phyloP scores from a whole-genome alignment of 92 coral and sea anemone species.

The Ricordea florida region DNA sequence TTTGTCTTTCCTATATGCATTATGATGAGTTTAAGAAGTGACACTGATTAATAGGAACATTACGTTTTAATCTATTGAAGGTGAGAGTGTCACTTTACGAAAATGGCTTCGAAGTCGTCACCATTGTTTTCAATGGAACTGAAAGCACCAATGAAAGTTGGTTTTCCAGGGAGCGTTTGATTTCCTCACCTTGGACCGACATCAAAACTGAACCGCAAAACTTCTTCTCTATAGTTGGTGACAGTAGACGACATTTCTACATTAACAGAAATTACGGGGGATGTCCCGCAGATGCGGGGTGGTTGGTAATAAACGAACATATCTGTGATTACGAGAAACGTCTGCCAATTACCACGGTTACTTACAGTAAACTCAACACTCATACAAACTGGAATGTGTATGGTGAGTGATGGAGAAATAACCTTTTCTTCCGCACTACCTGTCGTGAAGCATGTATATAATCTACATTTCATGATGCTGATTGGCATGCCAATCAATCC shows the following conservation, averaged over 20 bases:
- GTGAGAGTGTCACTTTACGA: conserved; percentile 43
- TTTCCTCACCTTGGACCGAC: conserved; percentile 46
- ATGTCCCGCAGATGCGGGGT: conserved; percentile 30
- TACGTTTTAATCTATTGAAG: too few species aligned
- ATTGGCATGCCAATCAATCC: too few species aligned
- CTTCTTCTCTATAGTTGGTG: conserved; percentile 19
- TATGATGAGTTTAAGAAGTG: too few species aligned
- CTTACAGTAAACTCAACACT: conserved; percentile 15
- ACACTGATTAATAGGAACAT: too few species aligned
- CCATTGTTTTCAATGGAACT: conserved; percentile 40
- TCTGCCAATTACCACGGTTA: background rate
- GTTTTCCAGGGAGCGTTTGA: conserved; percentile 15
- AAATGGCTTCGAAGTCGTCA: background rate
- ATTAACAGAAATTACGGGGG: conserved; percentile 42
- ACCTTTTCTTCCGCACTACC: too few species aligned
- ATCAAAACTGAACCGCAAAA: conserved; percentile 24
- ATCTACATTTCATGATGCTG: too few species aligned
- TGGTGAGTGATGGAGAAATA: background rate
- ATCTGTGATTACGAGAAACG: conserved; percentile 26
- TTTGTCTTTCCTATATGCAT: too few species aligned
- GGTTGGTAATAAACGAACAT: conserved; percentile 21
- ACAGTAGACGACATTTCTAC: conserved; percentile 22
- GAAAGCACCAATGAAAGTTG: conserved; percentile 49
- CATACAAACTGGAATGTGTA: background rate
- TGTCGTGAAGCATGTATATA: too few species aligned